Percentiles rank a stretch among this genome's conserved stretches.
phyloP scores from a whole-genome alignment of 2,888 invertebrate species.

The Glomeris marginata region DNA sequence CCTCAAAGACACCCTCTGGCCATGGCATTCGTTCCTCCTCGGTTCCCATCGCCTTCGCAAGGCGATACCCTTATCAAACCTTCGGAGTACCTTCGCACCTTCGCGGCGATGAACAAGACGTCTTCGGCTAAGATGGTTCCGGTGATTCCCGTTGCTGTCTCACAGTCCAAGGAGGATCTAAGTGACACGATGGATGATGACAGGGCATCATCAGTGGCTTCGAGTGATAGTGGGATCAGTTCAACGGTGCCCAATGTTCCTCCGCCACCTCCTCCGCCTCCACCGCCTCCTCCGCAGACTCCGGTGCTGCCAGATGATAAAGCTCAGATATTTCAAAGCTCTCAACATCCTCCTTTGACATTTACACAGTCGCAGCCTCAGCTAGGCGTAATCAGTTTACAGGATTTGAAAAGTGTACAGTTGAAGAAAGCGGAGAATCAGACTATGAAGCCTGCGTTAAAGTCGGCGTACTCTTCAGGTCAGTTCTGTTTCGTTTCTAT shows the following conservation, averaged over 20 bases:
- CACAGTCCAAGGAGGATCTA: constrained; percentile 14
- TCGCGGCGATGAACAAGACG: constrained; percentile 25
- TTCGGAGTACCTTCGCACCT: constrained; percentile 76
- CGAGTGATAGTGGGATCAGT: constrained; percentile 15
- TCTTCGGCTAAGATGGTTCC: background rate
- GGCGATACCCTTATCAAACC: constrained; percentile 79
- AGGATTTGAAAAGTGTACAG: constrained; percentile 71
- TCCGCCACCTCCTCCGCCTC: constrained; percentile 26
- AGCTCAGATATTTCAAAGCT: background rate
- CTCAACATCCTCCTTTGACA: constrained; percentile 21
- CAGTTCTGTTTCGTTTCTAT: too few relatives aligned
- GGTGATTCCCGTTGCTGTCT: constrained; percentile 12
- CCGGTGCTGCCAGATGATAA: background rate
- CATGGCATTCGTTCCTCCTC: constrained; percentile 78
- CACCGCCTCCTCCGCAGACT: constrained; percentile 16
- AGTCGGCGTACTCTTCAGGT: too few relatives aligned
- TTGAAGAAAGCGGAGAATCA: constrained; percentile 59
- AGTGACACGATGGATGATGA: constrained; percentile 9
- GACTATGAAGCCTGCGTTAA: background rate
- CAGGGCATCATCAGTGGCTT: constrained; percentile 11
- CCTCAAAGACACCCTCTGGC: constrained; percentile 50
- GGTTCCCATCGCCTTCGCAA: constrained; percentile 55
- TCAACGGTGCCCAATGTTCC: constrained; percentile 22
- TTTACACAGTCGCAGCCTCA: constrained; percentile 49
- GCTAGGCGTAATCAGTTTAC: constrained; percentile 74